phyloP scores from a whole-genome alignment of 2,797 vertebrate genomes.

The Parotocinclus haroldoi region DNA sequence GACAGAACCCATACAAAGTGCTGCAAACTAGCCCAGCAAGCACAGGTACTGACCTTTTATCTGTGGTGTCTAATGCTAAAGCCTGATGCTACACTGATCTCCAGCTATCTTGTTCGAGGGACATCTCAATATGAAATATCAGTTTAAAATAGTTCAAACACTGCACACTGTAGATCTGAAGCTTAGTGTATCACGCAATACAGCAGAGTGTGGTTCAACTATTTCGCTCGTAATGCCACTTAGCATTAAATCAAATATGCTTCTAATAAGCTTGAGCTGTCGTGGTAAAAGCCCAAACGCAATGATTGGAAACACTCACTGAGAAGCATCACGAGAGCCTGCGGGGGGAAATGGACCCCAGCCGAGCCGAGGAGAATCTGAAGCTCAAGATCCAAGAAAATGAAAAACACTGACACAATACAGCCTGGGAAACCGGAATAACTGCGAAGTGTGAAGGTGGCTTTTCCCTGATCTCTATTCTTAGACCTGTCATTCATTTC shows the following conservation, averaged over 20 bases:
- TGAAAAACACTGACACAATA: slow-evolving; percentile 15
- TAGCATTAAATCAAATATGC: slow-evolving; percentile 52
- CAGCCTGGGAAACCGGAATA: slow-evolving; percentile 19
- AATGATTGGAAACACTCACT: slow-evolving; percentile 35
- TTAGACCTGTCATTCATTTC: slow-evolving; percentile 24
- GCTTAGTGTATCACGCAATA: slow-evolving; percentile 43
- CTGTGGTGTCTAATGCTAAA: too few relatives aligned
- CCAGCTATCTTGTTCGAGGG: slow-evolving; percentile 23
- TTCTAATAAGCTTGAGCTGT: slow-evolving; percentile 56
- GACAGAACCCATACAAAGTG: too few relatives aligned
- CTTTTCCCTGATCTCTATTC: slow-evolving; percentile 27
- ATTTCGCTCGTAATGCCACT: slow-evolving; percentile 52
- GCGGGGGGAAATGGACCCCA: slow-evolving; percentile 21
- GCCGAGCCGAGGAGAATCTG: slow-evolving; percentile 18
- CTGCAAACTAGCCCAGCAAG: too few relatives aligned
- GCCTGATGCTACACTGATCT: slow-evolving; percentile 8
- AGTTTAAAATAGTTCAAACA: slow-evolving; percentile 55
- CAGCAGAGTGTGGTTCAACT: slow-evolving; percentile 39
- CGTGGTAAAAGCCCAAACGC: slow-evolving; percentile 41
- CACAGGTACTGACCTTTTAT: too few relatives aligned
- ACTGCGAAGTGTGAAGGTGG: slow-evolving; percentile 6
- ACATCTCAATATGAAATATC: slow-evolving; percentile 22
- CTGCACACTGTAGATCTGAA: slow-evolving; percentile 43
- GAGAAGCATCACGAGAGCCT: slow-evolving; percentile 38
- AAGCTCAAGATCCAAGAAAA: slow-evolving; percentile 5